Evolutionary conservation across 2,113 vertebrate genomes (phyloP), one percentile per base, ranked within the genome.

Genomic region (Notarius quadriscutis): DNA sequence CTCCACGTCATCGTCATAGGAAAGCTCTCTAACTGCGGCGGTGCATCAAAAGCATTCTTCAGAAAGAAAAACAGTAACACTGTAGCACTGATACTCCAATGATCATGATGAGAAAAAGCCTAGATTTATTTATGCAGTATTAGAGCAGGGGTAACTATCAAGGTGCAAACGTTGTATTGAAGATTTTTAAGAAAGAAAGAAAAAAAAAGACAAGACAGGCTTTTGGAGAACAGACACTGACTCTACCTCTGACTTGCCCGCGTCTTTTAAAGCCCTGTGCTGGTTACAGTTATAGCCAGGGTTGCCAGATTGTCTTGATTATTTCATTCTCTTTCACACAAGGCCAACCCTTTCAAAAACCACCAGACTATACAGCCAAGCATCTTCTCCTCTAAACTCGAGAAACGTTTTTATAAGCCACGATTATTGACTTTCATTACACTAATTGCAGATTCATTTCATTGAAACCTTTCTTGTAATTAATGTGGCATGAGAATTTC

Each of bases 1-100:
- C 92, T 91, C 0, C 85, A 81, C 65, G 90, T 91, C 87, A 92
- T 75, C 15, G 41, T 83, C 75, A 87, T 78, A 78, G 7, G 78
- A 51, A 69, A 75, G 34, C 7, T 20, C 53, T 34, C 74, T 81
- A 41, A 58, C 67, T 9, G 10, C 55, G 5, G 25, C 14, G 57
- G 41, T 10, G 41, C 55, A 58, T 84, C 58, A 57, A 62, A 81
- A 58, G 9, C 81, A 72, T 27, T 65, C 53, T 22, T 81, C 53
- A 65, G 55, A 50, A 48, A 53, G 65, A 71, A 17, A 80, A n/a
- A 80, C 6, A 25, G 9, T 7, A 48, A 6, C 41, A 48, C 62
- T 81, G 20, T 4, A 41, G 20, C 55, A 69, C 50, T 81, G 27
- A 77, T 7, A 20, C 65, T 81, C 77, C 78, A 80, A 11, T 25